These are phyloP conservation scores for Ruditapes philippinarum DNA, from an alignment of 1,140 invertebrate species.

Conservation along the genomic window DNA sequence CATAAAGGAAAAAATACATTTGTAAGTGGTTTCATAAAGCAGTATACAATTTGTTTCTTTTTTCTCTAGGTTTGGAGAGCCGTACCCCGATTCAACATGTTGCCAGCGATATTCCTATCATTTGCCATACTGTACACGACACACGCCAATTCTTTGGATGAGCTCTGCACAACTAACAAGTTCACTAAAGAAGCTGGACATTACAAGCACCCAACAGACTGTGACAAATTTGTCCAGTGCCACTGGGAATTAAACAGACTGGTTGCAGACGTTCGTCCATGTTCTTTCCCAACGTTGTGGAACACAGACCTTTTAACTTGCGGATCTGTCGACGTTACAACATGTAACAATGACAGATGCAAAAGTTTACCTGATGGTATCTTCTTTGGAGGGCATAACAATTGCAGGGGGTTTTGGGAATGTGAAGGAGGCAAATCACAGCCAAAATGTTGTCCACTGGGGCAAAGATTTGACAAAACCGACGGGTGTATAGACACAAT, in stretches of 20 bases:
- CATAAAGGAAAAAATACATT: too few species aligned
- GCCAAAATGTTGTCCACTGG: slow-evolving; percentile 69
- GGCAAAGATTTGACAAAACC: slow-evolving; percentile 54
- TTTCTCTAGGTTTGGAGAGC: too few species aligned
- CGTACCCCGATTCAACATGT: too few species aligned
- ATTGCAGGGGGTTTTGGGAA: slow-evolving; percentile 71
- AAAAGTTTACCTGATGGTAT: neutral
- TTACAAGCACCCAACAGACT: slow-evolving; percentile 48
- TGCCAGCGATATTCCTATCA: too few species aligned
- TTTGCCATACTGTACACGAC: too few species aligned
- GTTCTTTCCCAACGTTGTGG: slow-evolving; percentile 75
- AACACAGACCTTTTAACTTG: slow-evolving; percentile 69
- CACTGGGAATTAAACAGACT: slow-evolving; percentile 53
- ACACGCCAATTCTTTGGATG: neutral
- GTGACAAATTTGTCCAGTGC: slow-evolving; percentile 79
- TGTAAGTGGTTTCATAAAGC: too few species aligned
- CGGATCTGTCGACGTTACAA: slow-evolving; percentile 19
- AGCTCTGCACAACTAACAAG: neutral
- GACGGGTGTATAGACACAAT: neutral
- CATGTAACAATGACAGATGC: slow-evolving; percentile 66
- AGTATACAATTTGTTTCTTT: too few species aligned
- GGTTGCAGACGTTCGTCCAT: slow-evolving; percentile 65
- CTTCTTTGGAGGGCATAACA: slow-evolving; percentile 48
- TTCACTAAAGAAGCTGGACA: neutral
- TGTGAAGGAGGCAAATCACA: slow-evolving; percentile 65